Percentiles rank a stretch among this genome's conserved stretches.
Evolutionary conservation across 2,797 vertebrate genomes (phyloP).

Genomic region (Enoplosus armatus): DNA sequence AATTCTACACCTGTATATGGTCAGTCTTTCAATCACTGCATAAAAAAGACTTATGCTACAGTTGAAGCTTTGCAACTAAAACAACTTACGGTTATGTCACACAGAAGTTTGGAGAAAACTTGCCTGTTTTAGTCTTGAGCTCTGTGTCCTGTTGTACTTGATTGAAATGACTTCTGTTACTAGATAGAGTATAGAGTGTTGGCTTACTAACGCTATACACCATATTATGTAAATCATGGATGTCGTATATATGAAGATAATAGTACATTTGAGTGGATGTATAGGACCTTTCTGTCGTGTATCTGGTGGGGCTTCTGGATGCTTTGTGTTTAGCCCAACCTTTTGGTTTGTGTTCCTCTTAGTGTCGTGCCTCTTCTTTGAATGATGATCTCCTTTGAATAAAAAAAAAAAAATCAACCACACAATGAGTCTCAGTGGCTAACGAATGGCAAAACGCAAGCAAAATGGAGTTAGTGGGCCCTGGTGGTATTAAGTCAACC

Average conservation of each 20-base stretch:
- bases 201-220: neutral
- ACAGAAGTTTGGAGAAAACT: neutral
- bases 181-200: too few species aligned
- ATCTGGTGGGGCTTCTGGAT: neutral
- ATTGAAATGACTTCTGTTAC: neutral
- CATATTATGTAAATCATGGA: neutral
- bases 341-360: neutral
- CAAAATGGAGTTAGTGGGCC: neutral
- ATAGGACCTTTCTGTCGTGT: neutral
- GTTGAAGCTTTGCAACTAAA: neutral
- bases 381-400: conserved; percentile 13
- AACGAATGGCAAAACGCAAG: neutral
- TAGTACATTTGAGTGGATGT: neutral
- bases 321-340: neutral
- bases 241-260: too few species aligned
- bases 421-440: neutral
- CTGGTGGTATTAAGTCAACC: conserved; percentile 1
- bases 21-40: neutral
- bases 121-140: neutral
- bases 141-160: neutral
- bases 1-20: neutral
- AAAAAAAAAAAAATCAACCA: conserved; percentile 16
- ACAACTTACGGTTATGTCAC: neutral
- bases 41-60: neutral
- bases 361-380: neutral